These are phyloP conservation scores for Oeneis ivallda DNA, from an alignment of 2,888 invertebrate genomes.

Conservation along the genomic window DNA sequence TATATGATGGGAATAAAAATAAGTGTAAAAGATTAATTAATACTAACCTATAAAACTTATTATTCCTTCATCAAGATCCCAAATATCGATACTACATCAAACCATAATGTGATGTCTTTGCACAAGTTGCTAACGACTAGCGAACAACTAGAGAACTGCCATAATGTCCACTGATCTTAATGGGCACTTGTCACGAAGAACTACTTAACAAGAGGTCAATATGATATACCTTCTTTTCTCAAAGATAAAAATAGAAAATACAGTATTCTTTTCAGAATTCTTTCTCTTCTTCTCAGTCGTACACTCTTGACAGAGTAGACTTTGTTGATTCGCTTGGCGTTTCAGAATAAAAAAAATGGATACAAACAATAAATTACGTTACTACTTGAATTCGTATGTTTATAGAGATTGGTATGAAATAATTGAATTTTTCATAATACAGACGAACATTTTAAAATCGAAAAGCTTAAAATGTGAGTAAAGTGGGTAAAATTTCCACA, in stretches of 20 bases:
- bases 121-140: conserved; percentile 28
- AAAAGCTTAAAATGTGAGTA: conserved; percentile 2
- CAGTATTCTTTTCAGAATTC: background rate
- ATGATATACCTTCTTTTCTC: conserved; percentile 26
- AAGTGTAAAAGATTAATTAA: too few relatives aligned
- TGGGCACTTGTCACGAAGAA: conserved; percentile 32
- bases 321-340: too few relatives aligned
- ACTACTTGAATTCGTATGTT: too few relatives aligned
- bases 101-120: conserved; percentile 26
- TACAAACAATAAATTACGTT: too few relatives aligned
- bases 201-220: conserved; percentile 28
- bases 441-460: conserved; percentile 1
- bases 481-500: conserved; percentile 26
- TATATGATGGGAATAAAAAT: too few relatives aligned
- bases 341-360: too few relatives aligned
- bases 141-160: conserved; percentile 32
- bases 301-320: too few relatives aligned
- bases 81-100: conserved; percentile 26
- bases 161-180: conserved; percentile 37
- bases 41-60: too few relatives aligned
- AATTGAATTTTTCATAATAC: background rate
- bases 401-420: background rate
- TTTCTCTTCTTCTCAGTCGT: background rate
- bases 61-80: conserved; percentile 2
- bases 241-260: background rate